Evolutionary conservation across 1,140 invertebrate species (phyloP).

Genomic region (Drosophila malerkotliana): DNA sequence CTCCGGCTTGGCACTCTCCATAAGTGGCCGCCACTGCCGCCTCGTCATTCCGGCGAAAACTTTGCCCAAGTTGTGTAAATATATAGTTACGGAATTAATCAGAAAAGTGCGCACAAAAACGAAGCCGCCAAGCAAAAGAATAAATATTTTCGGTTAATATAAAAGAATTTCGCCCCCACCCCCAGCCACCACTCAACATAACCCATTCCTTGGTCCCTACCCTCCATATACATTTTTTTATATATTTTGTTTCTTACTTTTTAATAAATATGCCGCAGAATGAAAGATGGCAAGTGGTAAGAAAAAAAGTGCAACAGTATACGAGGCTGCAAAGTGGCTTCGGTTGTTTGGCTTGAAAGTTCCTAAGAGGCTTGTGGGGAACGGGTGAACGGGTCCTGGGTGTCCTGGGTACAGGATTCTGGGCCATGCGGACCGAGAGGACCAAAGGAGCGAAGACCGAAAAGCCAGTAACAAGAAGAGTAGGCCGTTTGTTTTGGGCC

Average conservation of each 20-base stretch:
- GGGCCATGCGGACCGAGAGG: not conserved
- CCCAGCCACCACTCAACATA: not conserved
- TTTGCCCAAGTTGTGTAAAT: slow-evolving; percentile 69
- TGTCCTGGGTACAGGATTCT: not conserved
- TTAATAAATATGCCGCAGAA: slow-evolving; percentile 73
- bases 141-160: slow-evolving; percentile 80
- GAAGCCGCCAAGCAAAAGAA: slow-evolving; percentile 56
- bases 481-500: slow-evolving; percentile 44
- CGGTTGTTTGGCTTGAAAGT: slow-evolving; percentile 67
- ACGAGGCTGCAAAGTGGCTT: slow-evolving; percentile 68
- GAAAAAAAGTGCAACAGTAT: slow-evolving; percentile 71
- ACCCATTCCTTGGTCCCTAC: not conserved
- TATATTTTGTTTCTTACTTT: slow-evolving; percentile 42
- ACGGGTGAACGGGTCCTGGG: slow-evolving; percentile 11
- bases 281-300: slow-evolving; percentile 64
- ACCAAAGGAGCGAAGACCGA: slow-evolving; percentile 8
- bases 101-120: slow-evolving; percentile 65
- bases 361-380: slow-evolving; percentile 57
- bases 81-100: slow-evolving; percentile 76
- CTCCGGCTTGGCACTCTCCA: slow-evolving; percentile 24
- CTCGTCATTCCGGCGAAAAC: slow-evolving; percentile 48
- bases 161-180: slow-evolving; percentile 44
- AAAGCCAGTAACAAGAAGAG: slow-evolving; percentile 10
- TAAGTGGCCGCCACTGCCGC: slow-evolving; percentile 37
- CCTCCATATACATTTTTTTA: slow-evolving; percentile 5